phyloP scores from a whole-genome alignment of 2,113 vertebrate genomes.

The Phaethornis superciliosus region DNA sequence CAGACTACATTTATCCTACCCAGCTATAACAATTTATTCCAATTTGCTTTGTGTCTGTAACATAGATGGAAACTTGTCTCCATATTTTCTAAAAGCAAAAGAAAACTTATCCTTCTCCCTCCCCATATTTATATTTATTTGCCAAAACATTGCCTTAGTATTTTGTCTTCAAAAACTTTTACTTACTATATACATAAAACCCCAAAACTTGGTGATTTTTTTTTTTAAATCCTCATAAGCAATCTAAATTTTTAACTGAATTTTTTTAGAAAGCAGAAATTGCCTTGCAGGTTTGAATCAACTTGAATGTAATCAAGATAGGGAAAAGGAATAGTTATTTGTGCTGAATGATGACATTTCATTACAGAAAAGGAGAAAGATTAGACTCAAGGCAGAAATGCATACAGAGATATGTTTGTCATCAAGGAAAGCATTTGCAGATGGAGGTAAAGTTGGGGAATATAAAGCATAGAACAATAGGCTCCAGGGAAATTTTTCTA shows the following conservation, averaged over 20 bases:
- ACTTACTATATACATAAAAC: neutral
- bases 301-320: neutral
- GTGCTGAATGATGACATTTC: neutral
- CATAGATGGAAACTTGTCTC: neutral
- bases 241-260: neutral
- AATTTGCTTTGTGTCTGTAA: neutral
- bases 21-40: neutral
- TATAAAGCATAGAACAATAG: neutral
- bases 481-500: neutral
- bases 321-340: neutral
- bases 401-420: neutral
- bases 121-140: neutral
- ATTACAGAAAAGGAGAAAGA: neutral
- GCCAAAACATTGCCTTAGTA: neutral
- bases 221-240: neutral
- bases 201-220: too few relatives aligned
- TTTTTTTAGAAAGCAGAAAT: neutral
- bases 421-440: constrained; percentile 46
- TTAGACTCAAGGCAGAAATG: neutral
- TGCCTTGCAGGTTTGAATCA: neutral
- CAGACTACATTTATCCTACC: neutral
- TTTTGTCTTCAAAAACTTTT: neutral
- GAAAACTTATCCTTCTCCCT: neutral
- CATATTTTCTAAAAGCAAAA: neutral
- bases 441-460: constrained; percentile 2